phyloP scores from a whole-genome alignment of 2,888 invertebrate species.

The Xanthostigma xanthostigma region DNA sequence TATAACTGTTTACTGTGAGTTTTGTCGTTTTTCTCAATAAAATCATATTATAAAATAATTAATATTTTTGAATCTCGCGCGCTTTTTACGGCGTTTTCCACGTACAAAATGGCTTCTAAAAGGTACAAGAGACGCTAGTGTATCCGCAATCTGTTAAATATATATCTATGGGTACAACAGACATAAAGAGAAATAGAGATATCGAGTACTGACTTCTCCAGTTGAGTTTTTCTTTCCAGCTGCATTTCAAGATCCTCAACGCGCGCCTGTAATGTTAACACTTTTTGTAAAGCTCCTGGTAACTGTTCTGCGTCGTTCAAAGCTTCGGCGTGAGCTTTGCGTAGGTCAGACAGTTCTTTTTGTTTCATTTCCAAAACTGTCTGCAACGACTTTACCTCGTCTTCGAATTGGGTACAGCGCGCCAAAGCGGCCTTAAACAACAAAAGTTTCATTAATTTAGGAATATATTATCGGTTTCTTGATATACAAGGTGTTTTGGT shows the following conservation, averaged over 20 bases:
- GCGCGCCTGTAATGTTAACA: constrained; percentile 63
- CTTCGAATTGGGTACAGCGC: constrained; percentile 30
- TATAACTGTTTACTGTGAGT: no score
- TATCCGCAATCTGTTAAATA: no score
- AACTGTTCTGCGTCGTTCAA: constrained; percentile 60
- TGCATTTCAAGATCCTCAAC: constrained; percentile 75
- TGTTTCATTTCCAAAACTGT: constrained; percentile 80
- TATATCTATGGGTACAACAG: no score
- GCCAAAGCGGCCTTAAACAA: constrained; percentile 10
- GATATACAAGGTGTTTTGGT: no score
- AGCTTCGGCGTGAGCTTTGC: constrained; percentile 53
- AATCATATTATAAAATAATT: no score
- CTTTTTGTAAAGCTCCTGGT: constrained; percentile 52
- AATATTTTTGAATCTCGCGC: no score
- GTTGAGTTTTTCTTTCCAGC: constrained; percentile 49
- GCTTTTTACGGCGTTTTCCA: no score
- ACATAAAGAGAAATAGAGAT: background rate
- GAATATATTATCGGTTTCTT: no score
- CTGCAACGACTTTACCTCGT: constrained; percentile 69
- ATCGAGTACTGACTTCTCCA: constrained; percentile 46
- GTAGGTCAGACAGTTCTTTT: constrained; percentile 65
- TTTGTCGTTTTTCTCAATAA: no score
- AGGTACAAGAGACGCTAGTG: no score
- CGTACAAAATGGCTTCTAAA: no score
- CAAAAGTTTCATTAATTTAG: constrained; percentile 2